Evolutionary conservation across 1,140 invertebrate species (phyloP).

Genomic region (Drosophila asahinai): DNA sequence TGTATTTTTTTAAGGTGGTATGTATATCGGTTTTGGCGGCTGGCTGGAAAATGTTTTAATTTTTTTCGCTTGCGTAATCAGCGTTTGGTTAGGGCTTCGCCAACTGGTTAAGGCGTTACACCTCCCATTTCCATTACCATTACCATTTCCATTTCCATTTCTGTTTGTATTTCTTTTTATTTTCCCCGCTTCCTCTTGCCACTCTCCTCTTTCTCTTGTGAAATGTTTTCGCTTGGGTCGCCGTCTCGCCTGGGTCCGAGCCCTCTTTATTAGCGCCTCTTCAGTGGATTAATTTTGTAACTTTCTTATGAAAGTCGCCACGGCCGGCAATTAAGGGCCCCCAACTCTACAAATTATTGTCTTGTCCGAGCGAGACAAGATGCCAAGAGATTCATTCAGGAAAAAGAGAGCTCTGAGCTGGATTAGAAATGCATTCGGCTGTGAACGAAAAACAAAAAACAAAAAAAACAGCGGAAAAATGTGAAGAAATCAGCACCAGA

Average conservation of each 20-base stretch:
- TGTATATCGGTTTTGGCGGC: constrained; percentile 9
- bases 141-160: constrained; percentile 5
- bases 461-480: constrained; percentile 17
- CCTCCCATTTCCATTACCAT: constrained; percentile 22
- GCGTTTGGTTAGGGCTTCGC: constrained; percentile 21
- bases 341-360: constrained; percentile 20
- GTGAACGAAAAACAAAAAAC: constrained; percentile 27
- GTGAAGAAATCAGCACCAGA: constrained; percentile 30
- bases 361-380: constrained; percentile 4
- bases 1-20: background rate
- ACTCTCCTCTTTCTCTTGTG: constrained; percentile 18
- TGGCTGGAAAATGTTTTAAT: constrained; percentile 22
- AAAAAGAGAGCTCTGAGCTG: constrained; percentile 13
- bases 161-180: background rate
- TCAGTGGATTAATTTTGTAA: constrained; percentile 50
- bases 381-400: constrained; percentile 24
- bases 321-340: constrained; percentile 39
- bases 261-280: constrained; percentile 40
- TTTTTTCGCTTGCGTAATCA: constrained; percentile 42
- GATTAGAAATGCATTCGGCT: constrained; percentile 47
- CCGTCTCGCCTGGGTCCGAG: background rate
- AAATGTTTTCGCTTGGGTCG: constrained; percentile 34
- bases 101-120: constrained; percentile 36
- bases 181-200: background rate
- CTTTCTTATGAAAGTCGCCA: constrained; percentile 57